Evolutionary conservation across 2,113 vertebrate genomes (phyloP).

Genomic region (Varanus salvator): DNA sequence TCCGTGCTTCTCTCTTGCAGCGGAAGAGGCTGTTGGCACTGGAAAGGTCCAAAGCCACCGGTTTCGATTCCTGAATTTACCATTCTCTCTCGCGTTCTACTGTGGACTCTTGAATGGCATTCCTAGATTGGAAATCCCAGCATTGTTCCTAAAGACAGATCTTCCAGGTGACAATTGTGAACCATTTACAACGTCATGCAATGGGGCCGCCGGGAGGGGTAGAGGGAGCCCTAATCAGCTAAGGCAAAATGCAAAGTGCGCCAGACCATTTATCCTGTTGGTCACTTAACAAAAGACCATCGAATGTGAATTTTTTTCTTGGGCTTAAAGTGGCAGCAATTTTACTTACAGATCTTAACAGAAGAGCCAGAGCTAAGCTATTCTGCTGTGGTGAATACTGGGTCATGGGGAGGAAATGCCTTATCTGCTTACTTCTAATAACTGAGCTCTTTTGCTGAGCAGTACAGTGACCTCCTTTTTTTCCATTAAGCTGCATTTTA

Average conservation of each 20-base stretch:
- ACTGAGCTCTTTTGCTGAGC: not conserved
- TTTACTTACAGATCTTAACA: not conserved
- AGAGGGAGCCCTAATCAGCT: not conserved
- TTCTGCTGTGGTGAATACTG: not conserved
- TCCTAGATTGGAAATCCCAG: not conserved
- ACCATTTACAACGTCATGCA: not conserved
- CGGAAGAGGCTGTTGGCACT: not conserved
- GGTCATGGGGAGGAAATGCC: too few relatives aligned
- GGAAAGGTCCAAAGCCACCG: not conserved
- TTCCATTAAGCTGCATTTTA: not conserved
- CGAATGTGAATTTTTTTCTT: not conserved
- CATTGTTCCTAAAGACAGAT: not conserved
- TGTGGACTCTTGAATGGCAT: not conserved
- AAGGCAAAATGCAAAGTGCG: not conserved
- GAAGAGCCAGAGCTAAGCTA: not conserved
- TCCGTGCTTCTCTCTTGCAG: not conserved
- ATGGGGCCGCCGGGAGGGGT: too few relatives aligned
- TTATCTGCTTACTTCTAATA: conserved; percentile 17
- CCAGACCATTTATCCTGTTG: not conserved
- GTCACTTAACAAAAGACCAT: not conserved
- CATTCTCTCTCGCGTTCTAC: not conserved
- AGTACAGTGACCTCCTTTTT: not conserved
- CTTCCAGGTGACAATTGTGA: not conserved
- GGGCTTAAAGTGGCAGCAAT: not conserved
- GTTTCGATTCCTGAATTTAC: not conserved